Evolutionary conservation across 2,797 vertebrate genomes (phyloP), one percentile per base, ranked within the genome.

Genomic region (Syncerus caffer): DNA sequence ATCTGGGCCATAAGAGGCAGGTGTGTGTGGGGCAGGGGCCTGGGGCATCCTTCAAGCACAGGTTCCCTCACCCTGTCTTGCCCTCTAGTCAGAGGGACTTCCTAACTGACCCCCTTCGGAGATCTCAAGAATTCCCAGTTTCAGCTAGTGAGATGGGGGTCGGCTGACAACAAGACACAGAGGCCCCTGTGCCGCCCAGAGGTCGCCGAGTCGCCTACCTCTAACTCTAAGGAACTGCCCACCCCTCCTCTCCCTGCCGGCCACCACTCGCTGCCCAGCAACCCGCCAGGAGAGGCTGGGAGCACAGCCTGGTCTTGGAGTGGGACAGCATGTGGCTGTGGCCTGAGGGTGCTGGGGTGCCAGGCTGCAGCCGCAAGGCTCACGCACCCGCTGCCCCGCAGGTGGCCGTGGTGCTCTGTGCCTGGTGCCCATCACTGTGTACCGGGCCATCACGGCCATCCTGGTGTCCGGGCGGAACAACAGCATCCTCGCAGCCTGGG

Each of bases 391-490:
- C 51, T 5, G 10, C 25, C 93, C 67, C 62, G 0, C 98, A 99
- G 99, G 96, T 99, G 25, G 27, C 92, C 0, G 95, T 99, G 86
- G 99, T 99, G 82, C 58, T 99, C 95, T 99, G 93, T 99, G 99
- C 53, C 96, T 99, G 38, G 98, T 99, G 12, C 98, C 98, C n/a
- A 96, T 99, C 95, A 99, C 99, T 76, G 55, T 99, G 74, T 99
- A 99, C 89, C 98, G 98, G 12, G 97, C 98, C 50, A 98, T 99
- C 93, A 88, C 99, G 53, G 94, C 98, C 47, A 90, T 99, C 83
- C 7, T 99, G 90, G 98, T 99, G 97, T 98, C 98, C 97, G 98
- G 96, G 94, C 98, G 98, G 0, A 58, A 93, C 3, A 94, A 98
- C 34, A 94, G 78, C 91, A 95, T 99, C 89, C 93, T 99, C 27